phyloP scores from a whole-genome alignment of 1,140 invertebrate species.

The Lysiphlebus fabarum region DNA sequence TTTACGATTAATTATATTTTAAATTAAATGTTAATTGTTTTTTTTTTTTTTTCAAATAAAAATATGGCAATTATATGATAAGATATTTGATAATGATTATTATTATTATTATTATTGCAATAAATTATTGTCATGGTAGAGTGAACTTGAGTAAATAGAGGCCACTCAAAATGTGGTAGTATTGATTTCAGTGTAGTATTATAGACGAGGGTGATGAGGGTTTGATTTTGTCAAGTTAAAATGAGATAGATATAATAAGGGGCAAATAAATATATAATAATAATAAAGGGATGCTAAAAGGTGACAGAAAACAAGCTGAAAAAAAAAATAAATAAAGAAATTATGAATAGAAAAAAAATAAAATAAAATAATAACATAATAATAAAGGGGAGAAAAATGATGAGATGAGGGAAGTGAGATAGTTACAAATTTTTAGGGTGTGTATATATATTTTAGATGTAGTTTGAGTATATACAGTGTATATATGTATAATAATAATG shows the following conservation, averaged over 20 bases:
- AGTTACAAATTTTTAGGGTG: constrained; percentile 16
- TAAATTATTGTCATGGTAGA: constrained; percentile 22
- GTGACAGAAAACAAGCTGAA: no score
- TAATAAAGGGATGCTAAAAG: neutral
- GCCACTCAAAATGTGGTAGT: constrained; percentile 37
- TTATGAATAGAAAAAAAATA: no score
- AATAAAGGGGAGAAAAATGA: constrained; percentile 22
- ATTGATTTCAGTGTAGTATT: constrained; percentile 46
- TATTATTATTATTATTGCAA: no score
- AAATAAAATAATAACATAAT: neutral
- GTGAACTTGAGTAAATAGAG: constrained; percentile 45
- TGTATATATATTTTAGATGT: constrained; percentile 17
- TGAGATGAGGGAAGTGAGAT: constrained; percentile 17
- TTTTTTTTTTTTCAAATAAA: no score
- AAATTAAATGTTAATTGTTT: no score
- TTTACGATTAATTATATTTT: no score
- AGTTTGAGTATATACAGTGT: constrained; percentile 16
- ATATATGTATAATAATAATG: neutral
- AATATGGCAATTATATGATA: constrained; percentile 18
- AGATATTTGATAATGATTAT: no score
- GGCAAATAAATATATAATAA: constrained; percentile 19
- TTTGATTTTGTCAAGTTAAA: constrained; percentile 11
- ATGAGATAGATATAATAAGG: constrained; percentile 17
- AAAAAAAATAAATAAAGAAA: no score
- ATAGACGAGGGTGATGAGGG: constrained; percentile 32